Percentiles rank a stretch among this genome's conserved stretches.
phyloP scores from a whole-genome alignment of 2,888 invertebrate genomes.

The Sesamia inferens region DNA sequence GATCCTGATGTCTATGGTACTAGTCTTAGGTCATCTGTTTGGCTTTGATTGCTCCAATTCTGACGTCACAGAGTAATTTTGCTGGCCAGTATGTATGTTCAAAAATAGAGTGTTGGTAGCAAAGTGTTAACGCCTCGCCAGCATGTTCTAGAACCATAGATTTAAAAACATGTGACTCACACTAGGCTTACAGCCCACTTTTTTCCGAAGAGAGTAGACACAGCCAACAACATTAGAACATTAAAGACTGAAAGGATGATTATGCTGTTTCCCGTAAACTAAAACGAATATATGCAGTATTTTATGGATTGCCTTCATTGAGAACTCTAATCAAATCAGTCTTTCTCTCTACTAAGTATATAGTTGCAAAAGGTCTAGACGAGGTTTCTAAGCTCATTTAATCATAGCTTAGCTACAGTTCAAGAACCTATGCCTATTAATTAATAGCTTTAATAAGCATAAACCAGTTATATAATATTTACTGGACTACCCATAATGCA shows the following conservation, averaged over 20 bases:
- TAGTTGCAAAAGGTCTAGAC: constrained; percentile 1
- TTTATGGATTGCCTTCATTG: background rate
- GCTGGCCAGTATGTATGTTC: background rate
- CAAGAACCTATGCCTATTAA: background rate
- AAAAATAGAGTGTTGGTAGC: background rate
- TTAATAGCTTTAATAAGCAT: constrained; percentile 14
- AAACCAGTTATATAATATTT: constrained; percentile 5
- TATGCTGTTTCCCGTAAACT: background rate
- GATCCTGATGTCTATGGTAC: constrained; percentile 68
- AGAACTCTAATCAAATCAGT: background rate
- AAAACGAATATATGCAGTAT: background rate
- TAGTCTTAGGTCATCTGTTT: background rate
- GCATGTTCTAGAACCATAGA: background rate
- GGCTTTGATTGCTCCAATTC: background rate
- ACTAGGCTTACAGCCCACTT: background rate
- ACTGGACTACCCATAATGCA: background rate
- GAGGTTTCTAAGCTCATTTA: constrained; percentile 16
- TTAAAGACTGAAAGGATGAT: background rate
- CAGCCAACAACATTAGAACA: too few species aligned
- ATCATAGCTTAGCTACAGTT: constrained; percentile 6
- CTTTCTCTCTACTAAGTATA: background rate
- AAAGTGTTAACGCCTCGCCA: background rate
- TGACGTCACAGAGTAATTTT: background rate
- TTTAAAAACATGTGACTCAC: background rate
- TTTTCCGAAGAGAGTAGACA: background rate